Conservation (phyloP, 53 echinoderm and acorn worm genomes). For the Holothuria scabra region DNA sequence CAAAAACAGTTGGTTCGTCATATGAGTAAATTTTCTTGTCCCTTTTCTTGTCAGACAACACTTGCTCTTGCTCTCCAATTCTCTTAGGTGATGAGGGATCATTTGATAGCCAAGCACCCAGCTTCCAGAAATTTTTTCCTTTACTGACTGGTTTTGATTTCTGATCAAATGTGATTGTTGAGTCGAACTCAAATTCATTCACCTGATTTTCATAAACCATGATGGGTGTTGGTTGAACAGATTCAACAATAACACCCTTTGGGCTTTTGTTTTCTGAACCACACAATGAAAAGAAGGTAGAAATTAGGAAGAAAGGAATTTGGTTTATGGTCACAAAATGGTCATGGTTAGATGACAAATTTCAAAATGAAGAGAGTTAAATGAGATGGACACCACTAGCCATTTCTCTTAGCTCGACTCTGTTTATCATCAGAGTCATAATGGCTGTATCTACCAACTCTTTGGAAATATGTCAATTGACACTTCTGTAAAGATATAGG, state of each 20-base stretch:
- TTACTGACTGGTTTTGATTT: background rate
- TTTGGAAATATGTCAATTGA: too few species aligned
- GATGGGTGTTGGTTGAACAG: conserved; percentile 19
- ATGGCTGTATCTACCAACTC: too few species aligned
- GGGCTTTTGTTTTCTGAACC: conserved; percentile 5
- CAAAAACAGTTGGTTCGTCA: conserved; percentile 1
- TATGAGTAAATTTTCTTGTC: conserved; percentile 7
- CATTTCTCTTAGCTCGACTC: too few species aligned
- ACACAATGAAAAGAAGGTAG: background rate
- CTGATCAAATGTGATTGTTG: conserved; percentile 25
- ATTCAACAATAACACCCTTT: conserved; percentile 14
- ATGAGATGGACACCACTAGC: too few species aligned
- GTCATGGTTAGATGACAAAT: too few species aligned
- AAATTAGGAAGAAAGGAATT: too few species aligned
- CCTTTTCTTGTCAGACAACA: conserved; percentile 3
- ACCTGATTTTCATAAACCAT: conserved; percentile 26
- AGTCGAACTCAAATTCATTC: conserved; percentile 11
- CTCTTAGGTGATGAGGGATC: background rate
- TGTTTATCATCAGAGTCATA: too few species aligned
- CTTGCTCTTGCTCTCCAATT: conserved; percentile 26
- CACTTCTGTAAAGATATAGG: too few species aligned
- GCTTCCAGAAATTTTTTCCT: conserved; percentile 31
- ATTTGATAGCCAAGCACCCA: conserved; percentile 23
- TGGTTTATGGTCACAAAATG: too few species aligned
- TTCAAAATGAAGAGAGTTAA: too few species aligned